phyloP scores from a whole-genome alignment of 2,888 invertebrate species.

The Eilema sororculum region DNA sequence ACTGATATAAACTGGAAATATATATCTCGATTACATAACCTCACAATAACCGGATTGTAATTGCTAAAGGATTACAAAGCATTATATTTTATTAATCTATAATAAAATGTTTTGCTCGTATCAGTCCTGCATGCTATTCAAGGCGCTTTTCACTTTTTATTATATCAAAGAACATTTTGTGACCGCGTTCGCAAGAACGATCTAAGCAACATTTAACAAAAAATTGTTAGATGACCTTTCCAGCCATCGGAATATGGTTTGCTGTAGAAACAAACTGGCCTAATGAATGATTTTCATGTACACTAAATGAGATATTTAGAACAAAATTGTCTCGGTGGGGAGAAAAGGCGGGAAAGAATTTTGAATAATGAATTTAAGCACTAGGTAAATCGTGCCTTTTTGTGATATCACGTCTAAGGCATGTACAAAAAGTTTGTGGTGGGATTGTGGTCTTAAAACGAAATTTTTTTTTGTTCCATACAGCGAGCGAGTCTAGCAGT shows the following conservation, averaged over 20 bases:
- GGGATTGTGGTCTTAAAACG: too few relatives aligned
- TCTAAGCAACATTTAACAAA: not conserved
- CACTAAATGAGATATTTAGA: too few relatives aligned
- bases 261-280: not conserved
- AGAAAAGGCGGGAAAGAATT: too few relatives aligned
- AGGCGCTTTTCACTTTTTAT: constrained; percentile 5
- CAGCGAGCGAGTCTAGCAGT: too few relatives aligned
- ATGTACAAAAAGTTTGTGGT: too few relatives aligned
- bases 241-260: not conserved
- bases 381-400: not conserved
- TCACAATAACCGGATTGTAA: constrained; percentile 4
- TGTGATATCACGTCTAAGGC: not conserved
- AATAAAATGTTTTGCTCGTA: constrained; percentile 4
- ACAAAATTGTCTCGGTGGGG: too few relatives aligned
- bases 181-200: not conserved
- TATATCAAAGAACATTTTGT: not conserved
- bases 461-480: too few relatives aligned
- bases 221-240: not conserved
- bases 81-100: constrained; percentile 4
- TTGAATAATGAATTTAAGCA: too few relatives aligned
- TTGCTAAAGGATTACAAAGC: not conserved
- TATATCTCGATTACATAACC: not conserved
- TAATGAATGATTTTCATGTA: not conserved
- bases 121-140: constrained; percentile 9
- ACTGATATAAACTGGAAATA: not conserved